Evolutionary conservation across 2,797 vertebrate genomes (phyloP), one percentile per base, ranked within the genome.

Genomic region (Oreonectes daqikongensis): DNA sequence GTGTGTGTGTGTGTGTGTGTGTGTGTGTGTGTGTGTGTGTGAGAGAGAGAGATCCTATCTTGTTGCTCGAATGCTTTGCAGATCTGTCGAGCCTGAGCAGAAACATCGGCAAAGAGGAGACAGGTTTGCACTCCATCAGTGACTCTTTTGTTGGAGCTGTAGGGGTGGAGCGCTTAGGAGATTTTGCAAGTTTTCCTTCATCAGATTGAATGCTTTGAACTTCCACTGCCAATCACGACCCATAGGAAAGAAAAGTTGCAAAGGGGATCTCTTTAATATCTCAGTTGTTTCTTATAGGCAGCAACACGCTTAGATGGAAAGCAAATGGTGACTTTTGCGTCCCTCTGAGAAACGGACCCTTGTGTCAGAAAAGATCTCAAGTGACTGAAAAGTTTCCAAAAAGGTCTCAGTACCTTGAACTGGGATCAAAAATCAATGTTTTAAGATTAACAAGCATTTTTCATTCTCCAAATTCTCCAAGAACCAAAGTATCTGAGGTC

Each of bases 31-130:
- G 28, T 2, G 28, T 3, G 28, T 3, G 28, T 3, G 28, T 5
- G 30, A 7, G 35, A 35, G 35, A 15, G 52, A 26, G 52, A 84
- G 90, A 92, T 90, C 85, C 90, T 93, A 92, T 92, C 90, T 59
- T 89, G 78, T 83, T 90, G 90, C 75, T 81, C 87, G 84, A 89
- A 79, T 86, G 83, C 87, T 85, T 87, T 87, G 72, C 59, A 84
- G 88, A 88, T 32, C 78, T 87, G 79, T 84, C 60, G 75, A 81
- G 71, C 66, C 85, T 84, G 86, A 87, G 79, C 65, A 86, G 90
- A 89, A 89, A 82, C 89, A 87, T 83, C 85, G 69, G 81, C 77
- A 75, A 81, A 85, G 80, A 70, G 87, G 79, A 68, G 82, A 79
- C 76, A 84, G 83, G 84, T 80, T 83, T 83, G 83, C 80, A 76